Conservation (phyloP, 1,140 invertebrate species). For the Drosophila prosaltans region DNA sequence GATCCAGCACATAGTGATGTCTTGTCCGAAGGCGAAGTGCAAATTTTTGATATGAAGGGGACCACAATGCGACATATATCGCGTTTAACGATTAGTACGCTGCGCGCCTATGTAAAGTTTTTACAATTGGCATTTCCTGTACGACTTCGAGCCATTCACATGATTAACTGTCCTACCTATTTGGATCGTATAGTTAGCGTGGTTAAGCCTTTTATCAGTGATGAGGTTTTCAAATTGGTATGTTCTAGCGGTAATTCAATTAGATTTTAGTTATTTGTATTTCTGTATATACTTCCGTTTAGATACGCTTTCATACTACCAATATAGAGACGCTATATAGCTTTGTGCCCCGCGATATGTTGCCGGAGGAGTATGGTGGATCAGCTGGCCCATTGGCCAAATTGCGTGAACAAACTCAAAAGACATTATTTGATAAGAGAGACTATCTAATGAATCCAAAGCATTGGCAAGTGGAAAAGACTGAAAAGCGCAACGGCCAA, state of each 20-base stretch:
- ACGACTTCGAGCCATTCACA: constrained; percentile 89
- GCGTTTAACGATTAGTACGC: constrained; percentile 86
- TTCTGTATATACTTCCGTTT: background rate
- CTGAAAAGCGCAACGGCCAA: constrained; percentile 56
- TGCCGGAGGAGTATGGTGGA: constrained; percentile 88
- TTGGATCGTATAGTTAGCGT: constrained; percentile 86
- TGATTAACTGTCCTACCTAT: constrained; percentile 87
- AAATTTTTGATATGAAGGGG: constrained; percentile 88
- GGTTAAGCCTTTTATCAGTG: constrained; percentile 87
- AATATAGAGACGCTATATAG: constrained; percentile 86
- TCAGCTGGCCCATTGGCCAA: constrained; percentile 84
- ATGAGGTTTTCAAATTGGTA: constrained; percentile 84
- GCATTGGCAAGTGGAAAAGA: constrained; percentile 68
- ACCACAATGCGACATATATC: constrained; percentile 86
- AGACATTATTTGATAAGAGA: constrained; percentile 69
- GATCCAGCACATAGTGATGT: constrained; percentile 73
- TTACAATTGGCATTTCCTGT: constrained; percentile 89
- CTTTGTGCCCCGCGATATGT: constrained; percentile 85
- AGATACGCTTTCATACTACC: constrained; percentile 86
- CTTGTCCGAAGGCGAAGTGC: constrained; percentile 85
- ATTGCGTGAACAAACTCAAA: constrained; percentile 85
- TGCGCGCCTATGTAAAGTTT: constrained; percentile 82
- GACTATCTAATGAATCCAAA: constrained; percentile 73
- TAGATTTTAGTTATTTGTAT: background rate
- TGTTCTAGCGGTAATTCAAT: background rate